phyloP scores from a whole-genome alignment of 2,797 vertebrate species.

The Astyanax mexicanus region DNA sequence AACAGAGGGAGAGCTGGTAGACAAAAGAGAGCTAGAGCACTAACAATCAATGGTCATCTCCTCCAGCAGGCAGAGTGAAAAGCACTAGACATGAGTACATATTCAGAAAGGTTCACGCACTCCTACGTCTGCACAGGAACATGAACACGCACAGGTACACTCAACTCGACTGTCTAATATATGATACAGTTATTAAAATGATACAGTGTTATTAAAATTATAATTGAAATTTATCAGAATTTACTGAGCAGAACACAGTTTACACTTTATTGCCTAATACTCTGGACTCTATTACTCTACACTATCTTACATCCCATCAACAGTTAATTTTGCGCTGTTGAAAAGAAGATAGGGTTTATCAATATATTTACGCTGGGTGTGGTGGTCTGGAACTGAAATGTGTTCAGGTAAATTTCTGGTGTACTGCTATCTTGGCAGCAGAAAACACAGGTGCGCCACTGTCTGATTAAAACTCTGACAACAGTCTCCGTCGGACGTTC shows the following conservation, averaged over 20 bases:
- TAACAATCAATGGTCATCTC: background rate
- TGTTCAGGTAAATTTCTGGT: no score
- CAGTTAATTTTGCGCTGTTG: no score
- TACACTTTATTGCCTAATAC: background rate
- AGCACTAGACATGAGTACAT: background rate
- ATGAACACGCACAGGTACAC: conserved; percentile 8
- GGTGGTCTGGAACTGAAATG: no score
- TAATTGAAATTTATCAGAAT: background rate
- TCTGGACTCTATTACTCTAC: background rate
- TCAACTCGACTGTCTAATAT: background rate
- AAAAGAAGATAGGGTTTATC: no score
- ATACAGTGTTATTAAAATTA: background rate
- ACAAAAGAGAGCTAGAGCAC: conserved; percentile 1
- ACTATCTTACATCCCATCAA: background rate
- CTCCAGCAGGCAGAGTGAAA: conserved; percentile 21
- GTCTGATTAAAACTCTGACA: no score
- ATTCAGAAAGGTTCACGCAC: background rate
- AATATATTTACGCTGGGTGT: no score
- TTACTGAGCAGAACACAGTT: background rate
- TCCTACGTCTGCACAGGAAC: background rate
- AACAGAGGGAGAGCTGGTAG: background rate
- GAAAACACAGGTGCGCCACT: no score
- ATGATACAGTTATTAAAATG: background rate
- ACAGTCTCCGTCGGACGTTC: no score
- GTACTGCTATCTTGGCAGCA: no score